phyloP scores from a whole-genome alignment of 2,797 vertebrate genomes.

The Amblyopsis hoosieri region DNA sequence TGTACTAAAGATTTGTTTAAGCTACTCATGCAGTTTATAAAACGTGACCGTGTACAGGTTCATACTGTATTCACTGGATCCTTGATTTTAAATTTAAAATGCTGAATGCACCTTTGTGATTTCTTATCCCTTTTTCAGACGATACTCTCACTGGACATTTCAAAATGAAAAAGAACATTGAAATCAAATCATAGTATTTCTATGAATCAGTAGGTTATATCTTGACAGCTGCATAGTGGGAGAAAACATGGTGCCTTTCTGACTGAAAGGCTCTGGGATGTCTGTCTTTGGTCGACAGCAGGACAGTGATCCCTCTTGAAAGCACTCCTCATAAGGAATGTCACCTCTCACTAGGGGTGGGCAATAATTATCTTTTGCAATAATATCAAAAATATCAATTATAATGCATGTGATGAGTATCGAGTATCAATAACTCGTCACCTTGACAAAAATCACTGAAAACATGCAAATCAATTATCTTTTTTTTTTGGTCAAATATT shows the following conservation, averaged over 20 bases:
- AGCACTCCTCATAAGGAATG: conserved; percentile 15
- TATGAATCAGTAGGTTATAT: conserved; percentile 55
- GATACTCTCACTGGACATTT: conserved; percentile 21
- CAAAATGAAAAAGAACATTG: conserved; percentile 24
- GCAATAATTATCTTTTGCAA: too few species aligned
- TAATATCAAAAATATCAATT: too few species aligned
- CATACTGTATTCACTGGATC: conserved; percentile 10
- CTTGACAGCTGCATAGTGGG: conserved; percentile 21
- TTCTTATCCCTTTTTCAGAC: conserved; percentile 37
- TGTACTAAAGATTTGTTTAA: conserved; percentile 55
- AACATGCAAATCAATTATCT: too few species aligned
- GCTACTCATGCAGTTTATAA: conserved; percentile 76
- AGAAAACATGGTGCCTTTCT: neutral
- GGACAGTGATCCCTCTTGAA: conserved; percentile 14
- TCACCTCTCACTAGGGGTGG: neutral
- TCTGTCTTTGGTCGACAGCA: neutral
- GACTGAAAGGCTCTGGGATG: conserved; percentile 6
- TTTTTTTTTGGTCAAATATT: too few species aligned
- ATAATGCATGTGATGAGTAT: too few species aligned
- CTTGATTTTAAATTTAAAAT: conserved; percentile 46
- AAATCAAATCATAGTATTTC: conserved; percentile 35
- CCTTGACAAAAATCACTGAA: too few species aligned
- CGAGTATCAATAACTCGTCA: too few species aligned
- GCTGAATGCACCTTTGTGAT: conserved; percentile 25
- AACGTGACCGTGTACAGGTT: conserved; percentile 43